Evolutionary conservation across 2,797 vertebrate species (phyloP).

Genomic region (Platyrinchus mystaceus): DNA sequence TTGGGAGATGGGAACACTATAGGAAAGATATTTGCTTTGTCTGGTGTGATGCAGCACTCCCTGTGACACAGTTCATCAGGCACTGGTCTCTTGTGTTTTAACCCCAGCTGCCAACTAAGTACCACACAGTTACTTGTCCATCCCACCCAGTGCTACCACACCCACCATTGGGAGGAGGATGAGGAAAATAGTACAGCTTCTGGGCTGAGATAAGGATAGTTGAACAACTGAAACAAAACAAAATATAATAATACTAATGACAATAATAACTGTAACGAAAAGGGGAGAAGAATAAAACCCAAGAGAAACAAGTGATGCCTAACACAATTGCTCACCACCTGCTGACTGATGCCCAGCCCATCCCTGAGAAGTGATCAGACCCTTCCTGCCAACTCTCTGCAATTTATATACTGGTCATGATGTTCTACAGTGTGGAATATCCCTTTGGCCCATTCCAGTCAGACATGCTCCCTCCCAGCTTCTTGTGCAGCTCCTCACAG

Average conservation of each 20-base stretch:
- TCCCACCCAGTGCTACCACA: background rate
- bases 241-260: background rate
- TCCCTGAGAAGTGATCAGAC: background rate
- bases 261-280: background rate
- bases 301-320: background rate
- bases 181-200: background rate
- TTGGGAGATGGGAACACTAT: background rate
- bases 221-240: background rate
- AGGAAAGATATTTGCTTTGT: background rate
- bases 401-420: background rate
- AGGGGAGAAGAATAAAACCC: background rate
- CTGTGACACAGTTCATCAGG: background rate
- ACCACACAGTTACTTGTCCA: background rate
- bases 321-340: background rate
- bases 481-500: background rate
- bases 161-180: background rate
- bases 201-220: background rate
- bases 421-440: background rate
- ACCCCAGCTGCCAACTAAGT: background rate
- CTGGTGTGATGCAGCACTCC: background rate
- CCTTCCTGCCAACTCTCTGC: background rate
- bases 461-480: background rate
- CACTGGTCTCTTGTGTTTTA: background rate
- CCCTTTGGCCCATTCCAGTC: background rate
- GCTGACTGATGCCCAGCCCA: background rate